Evolutionary conservation across 2,888 invertebrate genomes (phyloP), one percentile per base, ranked within the genome.

Genomic region (Diarsia brunnea): DNA sequence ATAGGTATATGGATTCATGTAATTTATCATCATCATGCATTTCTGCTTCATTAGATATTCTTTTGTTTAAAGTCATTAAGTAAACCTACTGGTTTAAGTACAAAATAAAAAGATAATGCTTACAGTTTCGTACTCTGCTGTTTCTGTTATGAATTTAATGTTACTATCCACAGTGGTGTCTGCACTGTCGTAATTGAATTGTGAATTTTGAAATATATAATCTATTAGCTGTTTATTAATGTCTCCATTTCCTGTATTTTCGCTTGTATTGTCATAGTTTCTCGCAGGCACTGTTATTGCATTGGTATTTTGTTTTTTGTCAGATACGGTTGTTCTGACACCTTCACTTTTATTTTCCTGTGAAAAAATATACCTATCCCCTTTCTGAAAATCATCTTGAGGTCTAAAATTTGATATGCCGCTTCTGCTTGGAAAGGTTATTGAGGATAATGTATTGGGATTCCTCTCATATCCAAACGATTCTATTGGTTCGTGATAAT

Each of bases 41-140:
- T 24, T 55, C 7, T 24, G 24, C 16, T 24, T 55, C 24, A 16
- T 16, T 55, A 55, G 16, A 58, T 27, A 58, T 27, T 58, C 10
- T 58, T 43, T n/a, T 63, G 7, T n/a, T 63, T 24, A 10, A 8
- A 70, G 11, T 21, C 0, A 71, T 38, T 21, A 31, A 24, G 11
- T 24, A 21, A 11, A 16, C 24, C 8, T 38, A 38, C 38, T 19
- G 45, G 14, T 51, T 16, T 16, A 51, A 16, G 1, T 51, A 21
- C 19, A 2, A 16, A 55, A 51, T 69, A 27, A 58, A 67, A 58
- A 21, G 43, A 38, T 21, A 31, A n/a, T 77, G 87, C 87, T 85
- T 81, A 90, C 89, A 31, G 67, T 73, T 73, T 87, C 84, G 21
- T 78, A 84, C 16, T 84, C 84, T 11, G 64, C 79, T 27, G 80